A percentile compares a stretch with the other conserved stretches of the same genome.
These are phyloP conservation scores for Dryoscopus gambensis DNA, from an alignment of 2,113 vertebrate species.

Conservation along the genomic window DNA sequence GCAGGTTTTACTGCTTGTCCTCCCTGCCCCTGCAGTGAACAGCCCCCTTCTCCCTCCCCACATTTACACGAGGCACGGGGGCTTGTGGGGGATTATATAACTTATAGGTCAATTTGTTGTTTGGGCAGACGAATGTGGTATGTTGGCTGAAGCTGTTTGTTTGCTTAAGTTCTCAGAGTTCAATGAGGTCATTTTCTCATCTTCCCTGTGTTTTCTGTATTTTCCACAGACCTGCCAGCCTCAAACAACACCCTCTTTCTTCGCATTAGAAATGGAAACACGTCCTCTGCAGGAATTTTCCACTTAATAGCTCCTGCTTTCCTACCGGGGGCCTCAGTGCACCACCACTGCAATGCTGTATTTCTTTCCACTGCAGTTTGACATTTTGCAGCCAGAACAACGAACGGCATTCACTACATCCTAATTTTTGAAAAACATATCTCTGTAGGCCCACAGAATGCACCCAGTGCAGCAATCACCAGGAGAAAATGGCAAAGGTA, in stretches of 20 bases:
- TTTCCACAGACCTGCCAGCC: slow-evolving; percentile 75
- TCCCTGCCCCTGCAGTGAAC: background rate
- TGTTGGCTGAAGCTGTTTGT: slow-evolving; percentile 50
- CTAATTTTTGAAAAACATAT: slow-evolving; percentile 1
- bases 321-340: slow-evolving; percentile 75
- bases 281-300: slow-evolving; percentile 84
- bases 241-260: slow-evolving; percentile 82
- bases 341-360: slow-evolving; percentile 77
- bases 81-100: slow-evolving; percentile 2
- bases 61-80: background rate
- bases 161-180: slow-evolving; percentile 72
- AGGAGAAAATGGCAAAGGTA: slow-evolving; percentile 15
- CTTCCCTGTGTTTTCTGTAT: slow-evolving; percentile 73
- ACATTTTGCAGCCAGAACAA: slow-evolving; percentile 75
- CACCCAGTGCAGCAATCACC: slow-evolving; percentile 30
- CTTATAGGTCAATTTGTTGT: background rate
- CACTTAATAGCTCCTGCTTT: slow-evolving; percentile 76
- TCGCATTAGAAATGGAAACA: slow-evolving; percentile 80
- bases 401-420: slow-evolving; percentile 71
- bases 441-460: background rate
- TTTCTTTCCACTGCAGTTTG: slow-evolving; percentile 80
- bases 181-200: slow-evolving; percentile 78
- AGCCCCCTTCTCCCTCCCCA: background rate
- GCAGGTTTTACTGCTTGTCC: background rate
- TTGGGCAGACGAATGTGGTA: slow-evolving; percentile 35